Evolutionary conservation across 1,140 invertebrate species (phyloP).

Genomic region (Dreissena rostriformis): DNA sequence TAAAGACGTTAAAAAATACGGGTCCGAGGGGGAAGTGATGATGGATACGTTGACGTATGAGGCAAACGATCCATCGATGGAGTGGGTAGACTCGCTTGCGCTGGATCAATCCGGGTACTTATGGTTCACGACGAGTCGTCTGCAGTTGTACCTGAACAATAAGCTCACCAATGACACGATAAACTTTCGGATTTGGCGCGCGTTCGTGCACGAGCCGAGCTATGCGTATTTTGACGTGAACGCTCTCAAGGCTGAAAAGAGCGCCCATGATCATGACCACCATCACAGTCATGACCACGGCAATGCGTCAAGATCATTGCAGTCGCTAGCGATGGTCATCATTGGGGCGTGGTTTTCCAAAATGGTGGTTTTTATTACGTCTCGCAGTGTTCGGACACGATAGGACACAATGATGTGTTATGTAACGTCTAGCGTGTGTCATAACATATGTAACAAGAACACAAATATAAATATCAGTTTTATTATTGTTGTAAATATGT

Average conservation of each 20-base stretch:
- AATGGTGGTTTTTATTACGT: no score
- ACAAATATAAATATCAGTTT: no score
- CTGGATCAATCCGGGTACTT: slow-evolving; percentile 60
- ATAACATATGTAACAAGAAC: no score
- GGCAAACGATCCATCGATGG: slow-evolving; percentile 53
- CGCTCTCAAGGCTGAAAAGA: not conserved
- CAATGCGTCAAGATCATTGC: not conserved
- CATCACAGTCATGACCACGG: not conserved
- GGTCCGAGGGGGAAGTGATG: slow-evolving; percentile 44
- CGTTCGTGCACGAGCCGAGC: slow-evolving; percentile 60
- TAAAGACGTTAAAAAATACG: slow-evolving; percentile 52
- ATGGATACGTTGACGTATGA: slow-evolving; percentile 48
- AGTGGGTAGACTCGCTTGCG: slow-evolving; percentile 62
- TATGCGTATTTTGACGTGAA: slow-evolving; percentile 52
- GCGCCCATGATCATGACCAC: not conserved
- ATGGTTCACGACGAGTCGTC: slow-evolving; percentile 63
- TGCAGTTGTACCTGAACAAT: slow-evolving; percentile 50
- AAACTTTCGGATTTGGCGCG: slow-evolving; percentile 63
- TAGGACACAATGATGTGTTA: no score
- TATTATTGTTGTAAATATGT: no score
- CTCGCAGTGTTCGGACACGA: no score
- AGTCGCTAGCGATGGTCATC: no score
- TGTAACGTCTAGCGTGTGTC: no score
- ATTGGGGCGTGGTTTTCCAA: no score
- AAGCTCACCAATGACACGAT: slow-evolving; percentile 47